A percentile compares a stretch with the other conserved stretches of the same genome.
Conservation (phyloP, 2,113 vertebrate genomes). For the Numenius arquata region DNA sequence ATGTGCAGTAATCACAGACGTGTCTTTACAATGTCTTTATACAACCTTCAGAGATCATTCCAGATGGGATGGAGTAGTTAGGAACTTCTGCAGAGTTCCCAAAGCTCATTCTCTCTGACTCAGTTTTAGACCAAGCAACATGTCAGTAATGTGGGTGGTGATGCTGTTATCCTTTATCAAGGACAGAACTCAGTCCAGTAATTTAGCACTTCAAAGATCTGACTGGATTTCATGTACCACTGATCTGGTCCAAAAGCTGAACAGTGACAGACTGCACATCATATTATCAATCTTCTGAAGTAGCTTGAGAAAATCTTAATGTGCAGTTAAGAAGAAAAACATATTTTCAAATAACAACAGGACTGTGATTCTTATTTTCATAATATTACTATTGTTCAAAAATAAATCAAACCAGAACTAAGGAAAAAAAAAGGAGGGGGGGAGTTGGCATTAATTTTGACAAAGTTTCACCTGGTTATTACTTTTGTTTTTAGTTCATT, state of each 20-base stretch:
- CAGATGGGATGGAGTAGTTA: neutral
- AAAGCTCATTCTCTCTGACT: neutral
- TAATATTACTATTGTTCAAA: neutral
- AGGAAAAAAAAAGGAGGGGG: neutral
- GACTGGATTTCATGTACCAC: neutral
- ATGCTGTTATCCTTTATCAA: neutral
- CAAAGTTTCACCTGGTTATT: neutral
- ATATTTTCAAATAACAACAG: neutral
- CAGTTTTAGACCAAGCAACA: neutral
- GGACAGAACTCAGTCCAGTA: neutral
- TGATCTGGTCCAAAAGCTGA: neutral
- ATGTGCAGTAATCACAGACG: neutral
- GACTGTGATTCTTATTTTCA: neutral
- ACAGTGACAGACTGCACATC: neutral
- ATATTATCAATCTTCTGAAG: neutral
- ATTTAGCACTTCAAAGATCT: neutral
- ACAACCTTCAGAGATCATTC: neutral
- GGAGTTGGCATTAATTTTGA: neutral
- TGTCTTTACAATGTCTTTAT: neutral
- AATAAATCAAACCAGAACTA: neutral
- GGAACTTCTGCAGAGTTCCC: neutral
- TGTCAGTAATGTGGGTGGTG: neutral
- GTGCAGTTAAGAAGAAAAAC: neutral
- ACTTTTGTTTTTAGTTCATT: neutral
- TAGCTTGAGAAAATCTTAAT: neutral